phyloP scores from a whole-genome alignment of 2,888 invertebrate species.

The Choreutis nemorana region DNA sequence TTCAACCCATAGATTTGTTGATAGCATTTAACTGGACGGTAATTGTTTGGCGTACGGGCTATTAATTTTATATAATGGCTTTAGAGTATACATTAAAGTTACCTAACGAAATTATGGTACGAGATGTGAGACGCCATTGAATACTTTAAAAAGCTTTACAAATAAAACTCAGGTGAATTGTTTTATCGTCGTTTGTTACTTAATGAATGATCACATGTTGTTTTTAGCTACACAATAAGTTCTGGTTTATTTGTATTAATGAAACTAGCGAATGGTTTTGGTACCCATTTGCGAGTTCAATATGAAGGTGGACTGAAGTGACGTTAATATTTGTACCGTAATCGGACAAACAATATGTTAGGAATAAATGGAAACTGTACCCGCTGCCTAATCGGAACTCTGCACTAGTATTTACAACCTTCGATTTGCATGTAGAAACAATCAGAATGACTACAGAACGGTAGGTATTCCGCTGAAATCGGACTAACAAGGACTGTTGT shows the following conservation, averaged over 20 bases:
- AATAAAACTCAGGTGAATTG: slow-evolving; percentile 28
- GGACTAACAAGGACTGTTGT: too few relatives aligned
- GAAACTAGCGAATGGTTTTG: too few relatives aligned
- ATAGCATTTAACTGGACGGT: slow-evolving; percentile 56
- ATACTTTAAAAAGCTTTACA: slow-evolving; percentile 26
- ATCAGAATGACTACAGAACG: slow-evolving; percentile 33
- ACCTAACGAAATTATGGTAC: slow-evolving; percentile 44
- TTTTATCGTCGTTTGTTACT: too few relatives aligned
- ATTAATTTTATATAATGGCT: slow-evolving; percentile 57
- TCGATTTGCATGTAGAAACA: slow-evolving; percentile 47
- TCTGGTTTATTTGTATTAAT: too few relatives aligned
- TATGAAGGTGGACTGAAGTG: too few relatives aligned
- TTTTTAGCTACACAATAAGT: too few relatives aligned
- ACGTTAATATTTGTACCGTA: too few relatives aligned
- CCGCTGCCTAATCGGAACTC: slow-evolving; percentile 38
- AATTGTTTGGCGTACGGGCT: slow-evolving; percentile 57
- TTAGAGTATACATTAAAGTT: slow-evolving; percentile 43
- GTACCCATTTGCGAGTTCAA: too few relatives aligned
- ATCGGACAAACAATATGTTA: too few relatives aligned
- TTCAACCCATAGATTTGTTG: slow-evolving; percentile 56
- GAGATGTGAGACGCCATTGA: slow-evolving; percentile 36
- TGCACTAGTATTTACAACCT: slow-evolving; percentile 37
- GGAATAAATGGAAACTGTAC: too few relatives aligned
- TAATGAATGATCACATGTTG: too few relatives aligned
- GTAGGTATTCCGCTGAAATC: slow-evolving; percentile 40